These are phyloP conservation scores for Eptesicus fuscus DNA, from an alignment of 2,113 vertebrate species.

Conservation along the genomic window DNA sequence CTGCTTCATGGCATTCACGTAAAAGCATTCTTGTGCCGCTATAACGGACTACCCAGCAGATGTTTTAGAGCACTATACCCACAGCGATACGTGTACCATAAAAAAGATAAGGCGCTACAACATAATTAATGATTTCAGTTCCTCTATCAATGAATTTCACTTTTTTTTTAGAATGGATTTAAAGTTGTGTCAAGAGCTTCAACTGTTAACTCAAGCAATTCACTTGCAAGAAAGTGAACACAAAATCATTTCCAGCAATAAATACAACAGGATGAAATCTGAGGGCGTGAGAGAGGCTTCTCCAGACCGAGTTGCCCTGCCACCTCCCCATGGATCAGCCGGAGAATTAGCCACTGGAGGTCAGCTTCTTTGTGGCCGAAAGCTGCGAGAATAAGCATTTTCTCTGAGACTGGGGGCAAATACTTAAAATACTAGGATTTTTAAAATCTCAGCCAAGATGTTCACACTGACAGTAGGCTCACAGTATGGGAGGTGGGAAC, in stretches of 20 bases:
- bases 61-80: conserved; percentile 71
- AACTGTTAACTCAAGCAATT: conserved; percentile 66
- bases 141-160: conserved; percentile 72
- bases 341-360: neutral
- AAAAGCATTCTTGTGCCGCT: conserved; percentile 71
- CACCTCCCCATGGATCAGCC: neutral
- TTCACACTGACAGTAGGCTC: neutral
- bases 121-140: conserved; percentile 76
- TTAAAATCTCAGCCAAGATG: neutral
- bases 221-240: conserved; percentile 43
- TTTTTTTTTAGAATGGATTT: conserved; percentile 61
- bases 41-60: conserved; percentile 70
- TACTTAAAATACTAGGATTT: neutral
- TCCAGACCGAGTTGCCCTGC: neutral
- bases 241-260: conserved; percentile 62
- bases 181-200: conserved; percentile 64
- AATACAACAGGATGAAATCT: neutral
- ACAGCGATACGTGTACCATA: conserved; percentile 61
- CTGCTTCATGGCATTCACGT: conserved; percentile 70
- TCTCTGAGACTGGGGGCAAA: neutral
- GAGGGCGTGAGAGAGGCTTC: neutral
- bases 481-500: neutral
- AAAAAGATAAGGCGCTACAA: conserved; percentile 69
- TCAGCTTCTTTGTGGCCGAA: neutral
- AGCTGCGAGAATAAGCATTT: neutral